Conservation (phyloP, 2,888 invertebrate genomes). For the Drosophila nr. medialis region DNA sequence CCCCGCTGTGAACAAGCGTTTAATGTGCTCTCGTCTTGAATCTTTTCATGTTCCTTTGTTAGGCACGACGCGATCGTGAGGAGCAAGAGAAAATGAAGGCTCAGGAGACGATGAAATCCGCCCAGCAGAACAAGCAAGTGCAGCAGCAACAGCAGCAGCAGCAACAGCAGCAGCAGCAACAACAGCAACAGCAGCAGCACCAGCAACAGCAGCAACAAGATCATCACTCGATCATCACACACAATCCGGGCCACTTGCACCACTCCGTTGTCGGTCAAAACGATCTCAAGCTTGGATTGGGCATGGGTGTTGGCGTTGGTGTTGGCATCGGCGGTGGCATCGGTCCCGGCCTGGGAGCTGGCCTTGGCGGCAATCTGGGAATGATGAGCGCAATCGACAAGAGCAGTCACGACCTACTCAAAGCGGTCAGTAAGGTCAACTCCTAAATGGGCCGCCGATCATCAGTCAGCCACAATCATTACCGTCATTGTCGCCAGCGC, state of each 20-base stretch:
- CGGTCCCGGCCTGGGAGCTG: conserved; percentile 80
- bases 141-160: conserved; percentile 83
- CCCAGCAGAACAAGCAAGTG: conserved; percentile 90
- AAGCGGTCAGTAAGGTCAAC: conserved; percentile 85
- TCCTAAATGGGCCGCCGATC: conserved; percentile 80
- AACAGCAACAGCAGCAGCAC: conserved; percentile 80
- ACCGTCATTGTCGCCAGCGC: conserved; percentile 22
- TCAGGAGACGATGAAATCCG: conserved; percentile 94
- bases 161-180: conserved; percentile 81
- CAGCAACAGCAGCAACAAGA: conserved; percentile 83
- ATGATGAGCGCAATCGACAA: conserved; percentile 85
- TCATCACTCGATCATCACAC: conserved; percentile 84
- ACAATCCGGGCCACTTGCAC: conserved; percentile 85
- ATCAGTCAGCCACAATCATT: conserved; percentile 19
- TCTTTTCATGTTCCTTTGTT: neutral
- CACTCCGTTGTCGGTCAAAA: conserved; percentile 85
- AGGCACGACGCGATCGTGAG: conserved; percentile 93
- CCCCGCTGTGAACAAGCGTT: neutral
- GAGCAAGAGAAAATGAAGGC: conserved; percentile 96
- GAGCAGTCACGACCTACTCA: conserved; percentile 84
- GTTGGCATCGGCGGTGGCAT: conserved; percentile 80
- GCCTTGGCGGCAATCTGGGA: conserved; percentile 84
- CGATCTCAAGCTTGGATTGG: conserved; percentile 84
- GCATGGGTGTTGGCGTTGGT: conserved; percentile 83
- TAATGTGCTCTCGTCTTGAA: conserved; percentile 11